A percentile compares a stretch with the other conserved stretches of the same genome.
Conservation (phyloP, 2,113 vertebrate species). For the Brachyistius frenatus region DNA sequence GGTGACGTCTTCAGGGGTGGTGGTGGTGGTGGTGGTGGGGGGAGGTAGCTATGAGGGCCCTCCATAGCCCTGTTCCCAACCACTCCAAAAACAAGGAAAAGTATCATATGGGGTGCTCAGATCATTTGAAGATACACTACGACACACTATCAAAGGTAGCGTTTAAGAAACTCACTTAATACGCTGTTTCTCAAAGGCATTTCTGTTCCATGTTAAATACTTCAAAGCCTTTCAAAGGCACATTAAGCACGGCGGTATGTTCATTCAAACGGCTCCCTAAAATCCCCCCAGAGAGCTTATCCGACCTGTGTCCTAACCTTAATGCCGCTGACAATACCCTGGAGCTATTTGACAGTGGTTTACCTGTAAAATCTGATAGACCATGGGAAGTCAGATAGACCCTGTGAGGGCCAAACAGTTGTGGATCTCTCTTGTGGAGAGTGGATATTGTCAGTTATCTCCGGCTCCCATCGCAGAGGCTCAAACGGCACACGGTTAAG, state of each 20-base stretch:
- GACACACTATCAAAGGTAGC: slow-evolving; percentile 72
- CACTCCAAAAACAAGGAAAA: slow-evolving; percentile 67
- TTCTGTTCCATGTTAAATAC: slow-evolving; percentile 62
- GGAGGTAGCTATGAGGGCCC: slow-evolving; percentile 77
- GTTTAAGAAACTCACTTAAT: slow-evolving; percentile 63
- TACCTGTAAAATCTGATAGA: slow-evolving; percentile 80
- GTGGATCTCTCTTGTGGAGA: slow-evolving; percentile 74
- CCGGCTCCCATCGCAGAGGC: slow-evolving; percentile 64
- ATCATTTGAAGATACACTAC: slow-evolving; percentile 63
- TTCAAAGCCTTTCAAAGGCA: slow-evolving; percentile 62
- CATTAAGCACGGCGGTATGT: slow-evolving; percentile 63
- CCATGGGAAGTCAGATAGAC: slow-evolving; percentile 79
- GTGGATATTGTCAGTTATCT: slow-evolving; percentile 81
- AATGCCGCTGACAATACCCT: slow-evolving; percentile 70
- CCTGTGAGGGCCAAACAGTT: slow-evolving; percentile 67
- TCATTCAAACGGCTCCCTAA: slow-evolving; percentile 61
- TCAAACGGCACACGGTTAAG: slow-evolving; percentile 69
- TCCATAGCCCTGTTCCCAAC: slow-evolving; percentile 72
- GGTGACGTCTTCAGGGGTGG: slow-evolving; percentile 64
- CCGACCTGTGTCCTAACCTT: slow-evolving; percentile 58
- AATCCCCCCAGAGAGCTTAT: slow-evolving; percentile 52
- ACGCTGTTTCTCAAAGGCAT: slow-evolving; percentile 52
- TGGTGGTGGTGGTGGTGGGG: background rate
- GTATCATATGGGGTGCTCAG: slow-evolving; percentile 73
- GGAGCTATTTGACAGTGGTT: slow-evolving; percentile 76